Percentiles rank a stretch among this genome's conserved stretches.
Evolutionary conservation across 35 echinoderm and acorn worm species (phyloP).

Genomic region (Holothuria glaberrima): DNA sequence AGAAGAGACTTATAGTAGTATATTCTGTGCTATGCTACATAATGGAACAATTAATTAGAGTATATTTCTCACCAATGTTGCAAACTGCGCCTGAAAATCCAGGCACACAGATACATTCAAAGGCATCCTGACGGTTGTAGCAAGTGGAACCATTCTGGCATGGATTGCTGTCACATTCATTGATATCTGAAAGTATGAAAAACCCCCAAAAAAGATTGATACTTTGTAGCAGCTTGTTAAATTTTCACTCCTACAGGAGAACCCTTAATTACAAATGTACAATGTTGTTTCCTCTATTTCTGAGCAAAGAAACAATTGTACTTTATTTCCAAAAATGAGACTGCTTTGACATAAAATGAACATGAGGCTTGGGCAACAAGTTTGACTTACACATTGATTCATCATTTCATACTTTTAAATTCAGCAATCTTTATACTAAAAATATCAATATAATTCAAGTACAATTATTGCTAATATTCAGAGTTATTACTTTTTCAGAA

Average conservation of each 20-base stretch:
- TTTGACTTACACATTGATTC: too few relatives aligned
- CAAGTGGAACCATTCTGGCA: slow-evolving; percentile 71
- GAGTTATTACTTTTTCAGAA: neutral
- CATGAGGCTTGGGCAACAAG: too few relatives aligned
- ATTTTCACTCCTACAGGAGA: neutral
- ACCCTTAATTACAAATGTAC: neutral
- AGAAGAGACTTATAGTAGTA: too few relatives aligned
- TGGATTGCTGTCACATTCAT: slow-evolving; percentile 84
- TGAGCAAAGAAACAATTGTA: neutral
- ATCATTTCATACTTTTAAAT: too few relatives aligned
- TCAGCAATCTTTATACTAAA: too few relatives aligned
- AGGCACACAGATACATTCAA: slow-evolving; percentile 50
- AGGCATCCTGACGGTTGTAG: slow-evolving; percentile 50
- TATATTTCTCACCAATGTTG: slow-evolving; percentile 48
- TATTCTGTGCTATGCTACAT: too few relatives aligned
- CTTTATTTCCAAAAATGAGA: neutral
- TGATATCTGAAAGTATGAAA: slow-evolving; percentile 56
- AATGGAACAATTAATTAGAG: too few relatives aligned
- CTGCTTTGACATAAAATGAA: neutral
- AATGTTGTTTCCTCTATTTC: too few relatives aligned
- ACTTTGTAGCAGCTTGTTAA: too few relatives aligned
- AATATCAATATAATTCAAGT: too few relatives aligned
- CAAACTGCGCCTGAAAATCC: slow-evolving; percentile 64
- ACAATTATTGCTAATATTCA: too few relatives aligned
- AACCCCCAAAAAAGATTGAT: neutral